Base-by-base conservation (phyloP, 2,888 invertebrate species). In the Ommatoiulus sabulosus region DNA sequence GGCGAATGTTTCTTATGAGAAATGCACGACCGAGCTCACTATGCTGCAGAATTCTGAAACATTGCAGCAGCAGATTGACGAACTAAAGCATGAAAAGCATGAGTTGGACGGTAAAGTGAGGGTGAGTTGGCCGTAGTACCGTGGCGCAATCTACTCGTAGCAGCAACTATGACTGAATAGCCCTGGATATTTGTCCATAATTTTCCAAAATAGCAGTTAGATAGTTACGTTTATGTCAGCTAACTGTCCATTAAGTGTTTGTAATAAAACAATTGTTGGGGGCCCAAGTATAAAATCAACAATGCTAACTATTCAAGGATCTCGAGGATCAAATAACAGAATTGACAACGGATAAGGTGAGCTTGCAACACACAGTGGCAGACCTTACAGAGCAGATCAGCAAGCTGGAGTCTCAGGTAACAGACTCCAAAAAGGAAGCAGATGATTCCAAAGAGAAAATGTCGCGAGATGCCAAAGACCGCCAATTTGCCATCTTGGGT, bases 381-480 rank as follows among this genome's bases (percentile, higher is more conserved):
- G 80, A 80, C n/a, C 80, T 89, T 1, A 80, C 44, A 8, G 87
- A 72, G 12, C 20, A 52, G 80, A 52, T 87, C 20, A 48, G 46
- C 10, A 52, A 87, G 48, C 63, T 89, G 88, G 88, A 85, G 44
- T 84, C 87, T n/a, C 72, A 88, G 44, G 35, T 86, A 2, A 72
- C 87, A 89, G 85, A 87, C 35, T 20, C 63, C 44, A 88, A 86
- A 12, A 44, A 72, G 35, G 88, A 89, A 24, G 48, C 85, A 0
- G 87, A 89, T 24, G 88, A 88, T 3, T 87, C 88, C 6, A 89
- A 90, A 88, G 91, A 91, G 89, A 89, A 91, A 88, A 90, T 91
- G 80, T 89, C 91, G 48, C 89, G 90, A 86, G 90, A 91, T n/a
- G 90, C 91, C 84, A 88, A 91, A 48, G 88, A 90, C 0, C 90